Percentiles rank a stretch among this genome's conserved stretches.
Evolutionary conservation across 2,797 vertebrate genomes (phyloP).

Genomic region (Melanotaenia trifasciata): DNA sequence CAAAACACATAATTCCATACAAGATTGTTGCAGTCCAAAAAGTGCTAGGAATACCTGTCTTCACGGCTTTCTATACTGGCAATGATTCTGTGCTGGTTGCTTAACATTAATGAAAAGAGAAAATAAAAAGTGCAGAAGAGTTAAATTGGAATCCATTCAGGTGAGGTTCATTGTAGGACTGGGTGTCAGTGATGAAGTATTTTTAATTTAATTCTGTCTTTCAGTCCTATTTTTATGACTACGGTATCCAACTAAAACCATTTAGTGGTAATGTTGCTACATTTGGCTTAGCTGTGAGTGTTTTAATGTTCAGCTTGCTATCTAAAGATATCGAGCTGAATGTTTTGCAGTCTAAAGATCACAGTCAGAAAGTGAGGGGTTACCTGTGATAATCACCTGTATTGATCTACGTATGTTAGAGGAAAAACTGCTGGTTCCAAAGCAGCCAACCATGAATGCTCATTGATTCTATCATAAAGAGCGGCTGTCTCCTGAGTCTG

Average conservation of each 20-base stretch:
- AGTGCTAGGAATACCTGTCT: conserved; percentile 14
- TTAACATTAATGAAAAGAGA: conserved; percentile 9
- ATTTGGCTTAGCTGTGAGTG: neutral
- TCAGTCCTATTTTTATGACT: conserved; percentile 25
- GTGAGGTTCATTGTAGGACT: conserved; percentile 15
- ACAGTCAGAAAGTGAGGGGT: conserved; percentile 61
- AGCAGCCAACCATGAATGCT: conserved; percentile 72
- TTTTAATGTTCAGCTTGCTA: conserved; percentile 58
- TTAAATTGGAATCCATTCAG: conserved; percentile 45
- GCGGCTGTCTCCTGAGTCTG: conserved; percentile 60
- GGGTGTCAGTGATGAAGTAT: conserved; percentile 29
- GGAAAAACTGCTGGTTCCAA: conserved; percentile 65
- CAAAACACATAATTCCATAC: conserved; percentile 50
- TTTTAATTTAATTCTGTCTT: conserved; percentile 34
- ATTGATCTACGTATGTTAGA: conserved; percentile 73
- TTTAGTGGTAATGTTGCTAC: conserved; percentile 14
- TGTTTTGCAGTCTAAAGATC: conserved; percentile 53
- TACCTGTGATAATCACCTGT: conserved; percentile 77
- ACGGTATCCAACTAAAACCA: conserved; percentile 6
- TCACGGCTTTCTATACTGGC: conserved; percentile 13
- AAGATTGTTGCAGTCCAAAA: conserved; percentile 24
- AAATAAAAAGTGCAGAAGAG: conserved; percentile 16
- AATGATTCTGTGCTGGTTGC: conserved; percentile 14
- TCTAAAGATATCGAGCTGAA: conserved; percentile 51
- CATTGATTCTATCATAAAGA: conserved; percentile 80